Evolutionary conservation across 2,888 invertebrate species (phyloP), one percentile per base, ranked within the genome.

Genomic region (Mallateleia sp.): DNA sequence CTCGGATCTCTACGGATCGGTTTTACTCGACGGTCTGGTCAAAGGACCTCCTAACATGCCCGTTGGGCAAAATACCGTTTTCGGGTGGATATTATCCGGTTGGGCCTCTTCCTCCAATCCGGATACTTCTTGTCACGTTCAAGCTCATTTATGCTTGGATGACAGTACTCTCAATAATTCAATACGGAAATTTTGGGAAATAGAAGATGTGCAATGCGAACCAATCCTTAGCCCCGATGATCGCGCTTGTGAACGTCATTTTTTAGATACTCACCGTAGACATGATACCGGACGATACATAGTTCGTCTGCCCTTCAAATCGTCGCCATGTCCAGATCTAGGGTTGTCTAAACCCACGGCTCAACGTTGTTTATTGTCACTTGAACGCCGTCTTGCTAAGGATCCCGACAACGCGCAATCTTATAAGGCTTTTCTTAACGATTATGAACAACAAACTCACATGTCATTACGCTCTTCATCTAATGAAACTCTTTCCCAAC

Each of bases 11-110:
- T 54, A 52, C 50, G 52, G 52, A 1, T 34, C 7, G 1, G 15
- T 54, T 2, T 1, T 69, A 15, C 52, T 34, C 5, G 34, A 52
- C 8, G 67, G 67, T 15, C 20, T 69, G 24, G 7, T 28, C 20
- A 69, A 38, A 52, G 67, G 52, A n/a, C n/a, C 20, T 2, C 25
- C 34, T 1, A 6, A 18, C 14, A 25, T 52, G 32, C 67, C 67
- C 8, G 22, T 32, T 28, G 67, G 25, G 2, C 52, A 69, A 15
- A 42, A 45, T 15, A 69, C 52, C 2, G 14, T 69, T 1, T 69
- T 69, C 14, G 67, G 67, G 2, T 69, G 67, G 67, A 25, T 69
- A 0, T 14, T 69, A 14, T 69, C 67, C 0, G 52, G 38, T 15
- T 38, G 38, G n/a, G n/a, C n/a, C n/a, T n/a, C n/a, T n/a, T n/a